Evolutionary conservation across 2,113 vertebrate species (phyloP), one percentile per base, ranked within the genome.

Genomic region (Todiramphus chloris): DNA sequence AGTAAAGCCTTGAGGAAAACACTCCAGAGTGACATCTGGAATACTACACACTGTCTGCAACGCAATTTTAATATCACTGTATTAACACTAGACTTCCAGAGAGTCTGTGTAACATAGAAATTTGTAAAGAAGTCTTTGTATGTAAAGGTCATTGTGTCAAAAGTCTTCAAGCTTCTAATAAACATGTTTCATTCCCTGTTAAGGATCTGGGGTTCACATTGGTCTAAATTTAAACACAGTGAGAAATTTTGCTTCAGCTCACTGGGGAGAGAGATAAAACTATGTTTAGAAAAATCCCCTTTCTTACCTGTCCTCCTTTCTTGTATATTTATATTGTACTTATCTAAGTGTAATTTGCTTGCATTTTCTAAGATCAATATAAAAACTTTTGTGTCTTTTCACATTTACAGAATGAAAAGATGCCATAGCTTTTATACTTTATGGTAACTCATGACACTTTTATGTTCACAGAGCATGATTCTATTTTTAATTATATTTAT

Each of bases 81-180:
- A 43, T 55, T 64, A 55, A 51, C 21, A n/a, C 4, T 39, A 68
- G 41, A 8, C 5, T 87, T 59, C 13, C 58, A 70, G 25, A 20
- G 4, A 55, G 16, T 13, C 50, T 37, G 15, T 0, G 0, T 17
- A 70, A 83, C 24, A 11, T 39, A 63, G 33, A 80, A 85, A 72
- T 33, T 60, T 4, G 43, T 48, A 21, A n/a, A 55, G 24, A 50
- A 75, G 58, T 11, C 14, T 70, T 67, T 76, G 16, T 13, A 68
- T 55, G 30, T 6, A 46, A 85, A 33, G 14, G 14, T 2, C 12
- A 28, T 31, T 58, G 6, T 43, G 24, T 39, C 39, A 87, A 77
- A 87, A 68, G 43, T 41, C 11, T 63, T 41, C 35, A 48, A 55
- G 33, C 3, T 79, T 75, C 68, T 67, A 19, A 46, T 90, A 86